Conservation (phyloP, 2,113 vertebrate species). For the Lophotis ruficrista region DNA sequence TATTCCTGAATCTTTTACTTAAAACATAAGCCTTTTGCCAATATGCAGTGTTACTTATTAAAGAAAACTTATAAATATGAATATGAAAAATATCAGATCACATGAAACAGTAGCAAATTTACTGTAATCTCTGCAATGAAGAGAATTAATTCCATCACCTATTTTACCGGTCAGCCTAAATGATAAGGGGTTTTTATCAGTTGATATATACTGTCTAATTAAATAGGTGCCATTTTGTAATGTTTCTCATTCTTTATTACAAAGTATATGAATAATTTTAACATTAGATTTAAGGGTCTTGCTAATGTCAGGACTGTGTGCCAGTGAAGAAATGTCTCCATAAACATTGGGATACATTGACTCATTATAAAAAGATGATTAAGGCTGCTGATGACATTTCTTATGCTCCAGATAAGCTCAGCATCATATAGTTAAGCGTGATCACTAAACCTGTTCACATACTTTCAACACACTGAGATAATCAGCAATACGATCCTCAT, state of each 20-base stretch:
- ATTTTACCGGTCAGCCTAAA: not conserved
- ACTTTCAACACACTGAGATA: not conserved
- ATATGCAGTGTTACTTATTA: not conserved
- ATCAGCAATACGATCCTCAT: not conserved
- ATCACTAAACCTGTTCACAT: slow-evolving; percentile 5
- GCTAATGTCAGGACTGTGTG: not conserved
- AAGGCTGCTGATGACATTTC: not conserved
- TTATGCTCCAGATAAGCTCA: not conserved
- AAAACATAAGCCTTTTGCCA: not conserved
- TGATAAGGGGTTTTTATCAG: not conserved
- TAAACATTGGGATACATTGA: not conserved
- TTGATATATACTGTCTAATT: not conserved
- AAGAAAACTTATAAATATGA: not conserved
- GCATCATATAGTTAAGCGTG: not conserved
- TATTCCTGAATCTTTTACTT: not conserved
- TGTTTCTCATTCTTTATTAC: not conserved
- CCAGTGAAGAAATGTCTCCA: not conserved
- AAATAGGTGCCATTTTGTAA: not conserved
- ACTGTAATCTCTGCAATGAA: not conserved
- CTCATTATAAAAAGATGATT: not conserved
- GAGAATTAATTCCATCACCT: not conserved
- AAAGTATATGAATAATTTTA: not conserved
- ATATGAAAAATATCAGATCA: not conserved
- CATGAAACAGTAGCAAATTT: not conserved
- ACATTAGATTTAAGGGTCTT: not conserved